Base-by-base conservation (phyloP, 2,797 vertebrate genomes). In the Coilia nasus region DNA sequence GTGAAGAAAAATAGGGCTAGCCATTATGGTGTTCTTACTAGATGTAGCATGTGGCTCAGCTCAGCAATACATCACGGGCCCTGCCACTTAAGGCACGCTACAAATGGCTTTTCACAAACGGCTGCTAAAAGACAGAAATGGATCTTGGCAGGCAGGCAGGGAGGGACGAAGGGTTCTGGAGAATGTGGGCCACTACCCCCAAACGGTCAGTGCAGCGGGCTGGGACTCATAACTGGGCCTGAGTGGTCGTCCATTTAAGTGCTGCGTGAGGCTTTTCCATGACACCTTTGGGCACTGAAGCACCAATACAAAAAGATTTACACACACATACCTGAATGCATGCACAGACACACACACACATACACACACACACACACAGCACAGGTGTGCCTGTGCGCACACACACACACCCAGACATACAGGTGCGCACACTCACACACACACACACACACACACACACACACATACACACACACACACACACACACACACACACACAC, bases 21-120 rank as follows among this genome's bases (percentile, higher is more conserved):
- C 89, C 91, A 92, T 62, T 92, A 92, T 89, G 94, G 93, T 87
- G 91, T 89, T 91, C 92, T 91, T 91, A 91, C 92, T 88, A 91
- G 88, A 91, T 88, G 91, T 90, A 90, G 82, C 85, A 87, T 91
- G 86, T 71, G 89, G 84, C 64, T 90, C 89, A 90, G 84, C 86
- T 85, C 87, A 84, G 88, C 81, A 92, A 91, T 92, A 90, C 89
- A 92, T 93, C 89, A 93, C 78, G 89, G 86, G 87, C 84, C 64
- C 83, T 88, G 86, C 87, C 89, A 93, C 86, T 92, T 93, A 88
- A 90, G 82, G 84, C 84, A 91, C 89, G 85, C 85, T 89, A 28
- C 90, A 90, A 91, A 90, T 91, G 88, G 89, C 87, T 93, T 94
- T 94, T 67, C 46, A 91, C 85, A 91, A 89, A 86, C 59, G 91